Evolutionary conservation across 2,113 vertebrate species (phyloP).

Genomic region (Callipepla californica): DNA sequence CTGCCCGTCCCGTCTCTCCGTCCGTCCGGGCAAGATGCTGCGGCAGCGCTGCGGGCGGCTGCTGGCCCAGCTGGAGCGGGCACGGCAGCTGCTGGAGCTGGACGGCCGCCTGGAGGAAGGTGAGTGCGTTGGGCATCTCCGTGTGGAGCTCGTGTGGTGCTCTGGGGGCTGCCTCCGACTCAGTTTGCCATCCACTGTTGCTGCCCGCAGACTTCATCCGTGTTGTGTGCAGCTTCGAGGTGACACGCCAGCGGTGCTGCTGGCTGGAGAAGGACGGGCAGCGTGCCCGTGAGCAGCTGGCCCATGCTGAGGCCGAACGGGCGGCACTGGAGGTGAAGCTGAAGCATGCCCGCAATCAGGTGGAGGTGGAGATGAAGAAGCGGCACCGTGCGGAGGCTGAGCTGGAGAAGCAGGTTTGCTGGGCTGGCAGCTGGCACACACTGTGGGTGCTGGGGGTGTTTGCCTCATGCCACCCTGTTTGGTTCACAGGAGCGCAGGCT

Average conservation of each 20-base stretch:
- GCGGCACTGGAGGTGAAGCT: conserved; percentile 85
- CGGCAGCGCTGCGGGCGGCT: conserved; percentile 19
- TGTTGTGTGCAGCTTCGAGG: conserved; percentile 76
- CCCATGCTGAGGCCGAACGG: conserved; percentile 81
- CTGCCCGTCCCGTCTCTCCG: not conserved
- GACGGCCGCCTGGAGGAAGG: conserved; percentile 48
- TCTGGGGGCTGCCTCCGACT: too few species aligned
- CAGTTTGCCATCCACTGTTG: not conserved
- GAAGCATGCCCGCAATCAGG: conserved; percentile 87
- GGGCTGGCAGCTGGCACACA: accelerated
- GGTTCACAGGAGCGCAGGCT: conserved; percentile 82
- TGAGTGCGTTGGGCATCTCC: not conserved
- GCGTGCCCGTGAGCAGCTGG: conserved; percentile 79
- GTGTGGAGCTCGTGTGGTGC: not conserved
- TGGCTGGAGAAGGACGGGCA: conserved; percentile 78
- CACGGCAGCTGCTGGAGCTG: conserved; percentile 42
- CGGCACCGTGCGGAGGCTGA: conserved; percentile 82
- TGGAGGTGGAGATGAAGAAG: conserved; percentile 89
- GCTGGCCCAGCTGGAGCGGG: conserved; percentile 36
- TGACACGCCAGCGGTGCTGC: conserved; percentile 76
- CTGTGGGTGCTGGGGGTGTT: accelerated
- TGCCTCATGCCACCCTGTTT: accelerated
- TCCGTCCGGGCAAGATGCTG: conserved; percentile 11
- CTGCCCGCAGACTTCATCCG: conserved; percentile 70
- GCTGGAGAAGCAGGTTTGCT: conserved; percentile 82